Evolutionary conservation across 2,113 vertebrate genomes (phyloP).

Genomic region (Danionella cerebrum): DNA sequence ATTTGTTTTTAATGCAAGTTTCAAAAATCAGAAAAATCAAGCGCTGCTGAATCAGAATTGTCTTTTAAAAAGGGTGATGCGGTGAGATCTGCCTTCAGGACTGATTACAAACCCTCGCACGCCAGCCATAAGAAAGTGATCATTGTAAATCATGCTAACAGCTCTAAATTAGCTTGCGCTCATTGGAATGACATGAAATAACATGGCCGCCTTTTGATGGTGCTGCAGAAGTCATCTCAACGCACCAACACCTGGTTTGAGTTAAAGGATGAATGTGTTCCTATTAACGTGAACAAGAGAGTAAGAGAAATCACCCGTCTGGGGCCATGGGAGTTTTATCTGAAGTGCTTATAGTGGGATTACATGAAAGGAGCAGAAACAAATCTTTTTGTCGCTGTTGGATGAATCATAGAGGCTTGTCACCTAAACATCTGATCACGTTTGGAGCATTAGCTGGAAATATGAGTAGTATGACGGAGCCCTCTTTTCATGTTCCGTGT

Average conservation of each 20-base stretch:
- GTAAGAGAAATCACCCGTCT: constrained; percentile 44
- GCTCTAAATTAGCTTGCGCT: constrained; percentile 49
- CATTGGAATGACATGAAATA: constrained; percentile 56
- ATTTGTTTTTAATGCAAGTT: constrained; percentile 47
- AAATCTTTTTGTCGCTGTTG: not conserved
- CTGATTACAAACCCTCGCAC: constrained; percentile 18
- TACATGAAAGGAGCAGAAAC: not conserved
- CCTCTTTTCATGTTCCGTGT: not conserved
- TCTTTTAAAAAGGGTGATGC: constrained; percentile 3
- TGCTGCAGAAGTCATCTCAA: constrained; percentile 45
- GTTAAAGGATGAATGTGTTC: constrained; percentile 52
- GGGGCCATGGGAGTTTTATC: constrained; percentile 44
- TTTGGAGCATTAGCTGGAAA: not conserved
- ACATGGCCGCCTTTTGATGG: constrained; percentile 30
- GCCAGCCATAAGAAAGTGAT: constrained; percentile 53
- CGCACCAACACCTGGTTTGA: constrained; percentile 54
- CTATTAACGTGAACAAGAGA: constrained; percentile 46
- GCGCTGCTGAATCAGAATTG: not conserved
- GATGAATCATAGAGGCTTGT: not conserved
- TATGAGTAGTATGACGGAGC: not conserved
- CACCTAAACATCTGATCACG: not conserved
- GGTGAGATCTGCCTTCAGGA: constrained; percentile 28
- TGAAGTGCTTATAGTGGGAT: constrained; percentile 39
- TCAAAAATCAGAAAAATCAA: constrained; percentile 30
- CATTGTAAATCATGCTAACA: constrained; percentile 51